Percentiles rank a stretch among this genome's conserved stretches.
Evolutionary conservation across 1,140 invertebrate genomes (phyloP).

Genomic region (Drosophila novamexicana): DNA sequence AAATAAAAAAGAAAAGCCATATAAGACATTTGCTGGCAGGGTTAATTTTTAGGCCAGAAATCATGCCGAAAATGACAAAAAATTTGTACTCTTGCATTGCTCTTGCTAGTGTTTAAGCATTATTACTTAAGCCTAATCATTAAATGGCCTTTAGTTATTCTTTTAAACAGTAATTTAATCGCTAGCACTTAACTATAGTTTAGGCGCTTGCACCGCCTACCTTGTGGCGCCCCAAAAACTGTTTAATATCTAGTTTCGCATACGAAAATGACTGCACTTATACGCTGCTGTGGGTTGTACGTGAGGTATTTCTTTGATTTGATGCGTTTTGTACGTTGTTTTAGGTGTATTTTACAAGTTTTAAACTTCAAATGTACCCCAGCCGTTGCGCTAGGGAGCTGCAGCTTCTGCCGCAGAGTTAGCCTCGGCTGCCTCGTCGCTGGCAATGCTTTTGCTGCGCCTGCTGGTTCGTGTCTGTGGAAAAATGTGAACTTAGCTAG

Average conservation of each 20-base stretch:
- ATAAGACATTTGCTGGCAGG: no score
- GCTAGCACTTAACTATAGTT: conserved; percentile 21
- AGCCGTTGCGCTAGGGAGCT: neutral
- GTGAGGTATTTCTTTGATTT: conserved; percentile 72
- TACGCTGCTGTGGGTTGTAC: conserved; percentile 38
- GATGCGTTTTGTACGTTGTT: conserved; percentile 51
- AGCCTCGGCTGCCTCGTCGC: conserved; percentile 28
- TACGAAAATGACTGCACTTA: conserved; percentile 54
- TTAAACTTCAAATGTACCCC: conserved; percentile 56
- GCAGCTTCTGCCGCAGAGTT: neutral
- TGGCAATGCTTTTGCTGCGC: conserved; percentile 46
- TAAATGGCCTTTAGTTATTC: conserved; percentile 55
- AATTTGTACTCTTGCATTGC: no score
- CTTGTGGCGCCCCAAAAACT: neutral
- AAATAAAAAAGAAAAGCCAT: no score
- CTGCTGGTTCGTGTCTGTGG: conserved; percentile 50
- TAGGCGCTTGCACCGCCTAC: no score
- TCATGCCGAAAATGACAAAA: no score
- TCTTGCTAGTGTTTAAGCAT: neutral
- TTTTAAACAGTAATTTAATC: conserved; percentile 6
- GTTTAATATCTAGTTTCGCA: conserved; percentile 63
- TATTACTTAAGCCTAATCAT: conserved; percentile 21
- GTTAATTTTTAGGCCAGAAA: no score
- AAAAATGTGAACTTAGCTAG: neutral
- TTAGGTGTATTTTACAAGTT: conserved; percentile 61